These are phyloP conservation scores for Heterodera filipjevi DNA, from an alignment of 2,888 invertebrate species.

Conservation along the genomic window DNA sequence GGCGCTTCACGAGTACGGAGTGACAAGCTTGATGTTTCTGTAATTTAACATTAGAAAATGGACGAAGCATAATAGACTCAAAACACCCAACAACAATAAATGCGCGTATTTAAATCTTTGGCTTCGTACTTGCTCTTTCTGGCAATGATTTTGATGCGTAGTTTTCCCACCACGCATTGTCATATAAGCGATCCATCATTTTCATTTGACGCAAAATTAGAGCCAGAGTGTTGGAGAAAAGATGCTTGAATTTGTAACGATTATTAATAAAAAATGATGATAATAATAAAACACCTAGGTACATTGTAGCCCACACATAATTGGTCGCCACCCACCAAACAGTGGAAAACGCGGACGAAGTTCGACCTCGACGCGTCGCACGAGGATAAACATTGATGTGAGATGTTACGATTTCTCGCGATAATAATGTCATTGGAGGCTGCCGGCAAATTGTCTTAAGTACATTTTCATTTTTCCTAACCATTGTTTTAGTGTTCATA, in stretches of 20 bases:
- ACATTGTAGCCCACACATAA: constrained; percentile 95
- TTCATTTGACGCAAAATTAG: constrained; percentile 78
- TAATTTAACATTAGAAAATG: background rate
- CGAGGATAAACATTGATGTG: constrained; percentile 85
- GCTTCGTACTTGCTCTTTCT: constrained; percentile 74
- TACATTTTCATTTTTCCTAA: too few species aligned
- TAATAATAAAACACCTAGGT: constrained; percentile 69
- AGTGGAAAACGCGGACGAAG: constrained; percentile 94
- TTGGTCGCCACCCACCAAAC: constrained; percentile 96
- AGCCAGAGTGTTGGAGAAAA: constrained; percentile 81
- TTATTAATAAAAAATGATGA: background rate
- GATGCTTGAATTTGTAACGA: too few species aligned
- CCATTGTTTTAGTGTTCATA: too few species aligned
- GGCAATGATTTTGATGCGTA: constrained; percentile 87
- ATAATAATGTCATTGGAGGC: constrained; percentile 95
- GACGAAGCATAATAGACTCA: background rate
- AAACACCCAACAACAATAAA: too few species aligned
- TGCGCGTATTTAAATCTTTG: too few species aligned
- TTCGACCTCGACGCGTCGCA: constrained; percentile 87
- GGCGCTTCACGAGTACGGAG: constrained; percentile 82
- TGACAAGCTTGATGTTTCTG: constrained; percentile 78
- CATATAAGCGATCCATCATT: constrained; percentile 91
- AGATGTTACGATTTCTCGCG: constrained; percentile 98
- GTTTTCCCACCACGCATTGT: constrained; percentile 75
- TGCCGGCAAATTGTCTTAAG: constrained; percentile 74